Base-by-base conservation (phyloP, 2,113 vertebrate genomes). In the Trichomycterus rosablanca region DNA sequence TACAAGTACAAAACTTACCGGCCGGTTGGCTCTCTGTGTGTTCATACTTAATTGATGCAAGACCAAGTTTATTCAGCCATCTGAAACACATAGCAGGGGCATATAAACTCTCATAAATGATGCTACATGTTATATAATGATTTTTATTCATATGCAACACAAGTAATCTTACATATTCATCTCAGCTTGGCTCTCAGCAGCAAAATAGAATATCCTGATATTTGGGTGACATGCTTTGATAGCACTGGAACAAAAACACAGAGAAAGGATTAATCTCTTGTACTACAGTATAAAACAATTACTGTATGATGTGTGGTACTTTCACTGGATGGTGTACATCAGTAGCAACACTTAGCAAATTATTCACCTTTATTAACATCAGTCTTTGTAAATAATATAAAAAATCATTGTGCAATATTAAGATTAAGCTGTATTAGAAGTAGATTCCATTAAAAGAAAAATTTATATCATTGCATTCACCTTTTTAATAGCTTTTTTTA, bases 121-220 rank as follows among this genome's bases (percentile, higher is more conserved):
- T 3, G 9, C 1, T 15, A n/a, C 11, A 11, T 39, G 2, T 26
- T 23, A 34, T 37, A 40, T 12, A 12, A 7, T 24, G n/a, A n/a
- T 1, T 24, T 39, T 8, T 8, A 55, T 46, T 24, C 19, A 37
- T 19, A 39, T 1, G 22, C 15, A 55, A 19, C 28, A 35, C n/a
- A 22, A 16, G 43, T 16, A 68, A 76, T 89, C 93, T 93, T 87
- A 98, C 96, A 82, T 14, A 24, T 88, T 96, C 94, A 98, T 97
- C 73, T 97, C 94, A 42, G 93, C 91, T 4, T 78, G 78, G 81
- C 80, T 95, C 76, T 98, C 95, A 48, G 95, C 93, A 1, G 95
- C 96, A 78, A 98, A 98, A 78, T 93, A 98, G 80, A 98, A 97
- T 69, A 91, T 90, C 90, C 93, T 95, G 81, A 93, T 90, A 48